These are phyloP conservation scores for Podotricha telesiphe DNA, from an alignment of 2,888 invertebrate genomes.

Conservation along the genomic window DNA sequence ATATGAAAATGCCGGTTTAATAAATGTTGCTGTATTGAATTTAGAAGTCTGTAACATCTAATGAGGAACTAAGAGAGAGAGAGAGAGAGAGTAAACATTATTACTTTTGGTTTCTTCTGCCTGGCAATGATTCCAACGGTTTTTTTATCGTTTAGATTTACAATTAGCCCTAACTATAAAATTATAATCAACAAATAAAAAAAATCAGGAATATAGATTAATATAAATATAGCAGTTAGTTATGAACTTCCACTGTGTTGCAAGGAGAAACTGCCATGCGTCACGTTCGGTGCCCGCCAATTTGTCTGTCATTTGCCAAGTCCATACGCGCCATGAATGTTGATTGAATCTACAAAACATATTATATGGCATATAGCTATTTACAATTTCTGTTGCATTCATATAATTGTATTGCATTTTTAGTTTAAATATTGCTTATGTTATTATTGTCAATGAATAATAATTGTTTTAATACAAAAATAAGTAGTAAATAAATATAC, in stretches of 20 bases:
- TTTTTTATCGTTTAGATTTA: too few species aligned
- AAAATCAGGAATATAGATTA: neutral
- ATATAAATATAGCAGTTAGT: neutral
- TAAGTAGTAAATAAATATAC: neutral
- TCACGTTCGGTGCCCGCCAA: constrained; percentile 69
- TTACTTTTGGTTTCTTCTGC: too few species aligned
- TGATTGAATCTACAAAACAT: constrained; percentile 36
- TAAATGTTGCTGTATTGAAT: too few species aligned
- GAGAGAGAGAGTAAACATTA: too few species aligned
- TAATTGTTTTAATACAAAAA: neutral
- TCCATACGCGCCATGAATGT: constrained; percentile 65
- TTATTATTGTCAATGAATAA: neutral
- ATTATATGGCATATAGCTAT: constrained; percentile 4
- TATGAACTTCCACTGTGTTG: constrained; percentile 15
- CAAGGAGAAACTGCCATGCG: constrained; percentile 55
- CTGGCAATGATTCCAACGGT: too few species aligned
- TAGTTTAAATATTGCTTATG: neutral
- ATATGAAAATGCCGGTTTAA: too few species aligned
- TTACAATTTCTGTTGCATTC: constrained; percentile 8
- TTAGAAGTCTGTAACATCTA: too few species aligned
- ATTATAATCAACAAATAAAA: neutral
- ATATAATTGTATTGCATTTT: neutral
- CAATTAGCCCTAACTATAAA: too few species aligned
- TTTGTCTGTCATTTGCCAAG: constrained; percentile 76
- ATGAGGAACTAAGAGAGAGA: too few species aligned